Evolutionary conservation across 2,113 vertebrate species (phyloP), one percentile per base, ranked within the genome.

Genomic region (Oryzias javanicus): DNA sequence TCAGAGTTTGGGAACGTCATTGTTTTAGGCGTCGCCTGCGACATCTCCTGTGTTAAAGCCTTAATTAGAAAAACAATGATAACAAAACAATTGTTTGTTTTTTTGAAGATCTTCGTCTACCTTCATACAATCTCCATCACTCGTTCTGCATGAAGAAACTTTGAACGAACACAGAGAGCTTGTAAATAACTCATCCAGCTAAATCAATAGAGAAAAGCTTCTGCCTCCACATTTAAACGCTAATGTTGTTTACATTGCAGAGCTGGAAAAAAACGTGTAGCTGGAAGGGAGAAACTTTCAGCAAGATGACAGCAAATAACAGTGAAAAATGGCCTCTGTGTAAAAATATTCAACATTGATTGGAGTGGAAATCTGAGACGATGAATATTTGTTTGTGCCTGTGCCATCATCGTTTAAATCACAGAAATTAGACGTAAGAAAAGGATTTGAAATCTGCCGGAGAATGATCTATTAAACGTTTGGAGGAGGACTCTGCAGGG

Each of bases 331-430:
- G 45, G 65, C 35, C 19, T 63, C 72, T 55, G 58, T 54, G 59
- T 70, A 67, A 76, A 86, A 76, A 65, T 64, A 50, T 69, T 55
- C 60, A 10, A 35, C 35, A 64, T 85, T 80, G 60, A 72, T 62
- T 52, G 58, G 49, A 64, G 53, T 54, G 8, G 63, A 66, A 60
- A 75, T 82, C 60, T 73, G 77, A 81, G 60, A 49, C 69, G 46
- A 78, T 86, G 76, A 76, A 87, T 87, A 80, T 80, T 81, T 72
- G 69, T 76, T 67, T 68, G 63, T 66, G 68, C 64, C 35, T 61
- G 44, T 72, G 67, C 47, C 54, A 22, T 64, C 56, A 60, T 35
- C 35, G 55, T 62, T 64, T 78, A 70, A 80, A 70, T 86, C 64
- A 64, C 42, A 13, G 52, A 62, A 73, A 62, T 86, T 76, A 74